phyloP scores from a whole-genome alignment of 2,113 vertebrate genomes.

The Engystomops pustulosus region DNA sequence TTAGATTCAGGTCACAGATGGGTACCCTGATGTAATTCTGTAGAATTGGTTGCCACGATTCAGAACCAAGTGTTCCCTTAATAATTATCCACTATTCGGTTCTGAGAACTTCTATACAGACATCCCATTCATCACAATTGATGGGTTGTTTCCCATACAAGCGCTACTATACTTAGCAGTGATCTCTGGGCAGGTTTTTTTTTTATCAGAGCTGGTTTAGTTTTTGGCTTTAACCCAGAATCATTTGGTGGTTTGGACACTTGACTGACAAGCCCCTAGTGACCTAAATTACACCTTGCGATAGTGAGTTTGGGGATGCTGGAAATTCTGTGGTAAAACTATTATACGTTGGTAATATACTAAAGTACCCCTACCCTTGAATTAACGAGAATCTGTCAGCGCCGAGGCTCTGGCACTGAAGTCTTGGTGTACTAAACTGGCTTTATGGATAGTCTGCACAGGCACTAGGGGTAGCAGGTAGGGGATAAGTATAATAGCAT shows the following conservation, averaged over 20 bases:
- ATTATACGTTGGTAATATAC: too few species aligned
- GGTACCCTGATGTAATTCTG: not conserved
- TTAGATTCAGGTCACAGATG: constrained; percentile 9
- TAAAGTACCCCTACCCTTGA: too few species aligned
- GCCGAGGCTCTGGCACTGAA: too few species aligned
- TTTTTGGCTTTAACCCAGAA: not conserved
- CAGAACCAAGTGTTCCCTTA: not conserved
- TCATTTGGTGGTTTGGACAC: not conserved
- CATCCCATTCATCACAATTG: not conserved
- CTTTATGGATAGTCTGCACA: too few species aligned
- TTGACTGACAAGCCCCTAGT: not conserved
- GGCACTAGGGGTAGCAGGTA: too few species aligned
- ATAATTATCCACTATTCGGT: not conserved
- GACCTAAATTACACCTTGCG: not conserved
- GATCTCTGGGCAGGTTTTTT: not conserved
- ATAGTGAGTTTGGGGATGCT: too few species aligned
- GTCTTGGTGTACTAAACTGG: too few species aligned
- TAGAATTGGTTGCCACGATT: not conserved
- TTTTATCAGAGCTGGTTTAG: not conserved
- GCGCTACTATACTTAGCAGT: not conserved
- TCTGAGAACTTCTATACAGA: not conserved
- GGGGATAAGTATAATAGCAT: too few species aligned
- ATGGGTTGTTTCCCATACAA: not conserved
- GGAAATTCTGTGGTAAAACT: too few species aligned
- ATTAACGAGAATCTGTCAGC: too few species aligned